Conservation (phyloP, 2,113 vertebrate species). For the Pachypanchax playfairii region DNA sequence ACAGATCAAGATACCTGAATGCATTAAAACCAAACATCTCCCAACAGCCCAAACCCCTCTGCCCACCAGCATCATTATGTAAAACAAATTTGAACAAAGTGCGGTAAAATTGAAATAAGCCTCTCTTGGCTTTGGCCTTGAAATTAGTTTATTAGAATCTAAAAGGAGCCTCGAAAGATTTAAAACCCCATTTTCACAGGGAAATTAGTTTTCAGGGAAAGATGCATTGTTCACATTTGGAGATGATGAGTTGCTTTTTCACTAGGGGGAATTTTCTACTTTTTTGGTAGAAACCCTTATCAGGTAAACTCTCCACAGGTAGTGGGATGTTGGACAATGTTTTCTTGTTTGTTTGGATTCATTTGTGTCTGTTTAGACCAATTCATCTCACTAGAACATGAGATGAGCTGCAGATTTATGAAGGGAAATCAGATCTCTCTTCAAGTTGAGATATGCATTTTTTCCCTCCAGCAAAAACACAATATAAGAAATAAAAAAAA, state of each 20-base stretch:
- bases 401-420: background rate
- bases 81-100: constrained; percentile 78
- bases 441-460: background rate
- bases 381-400: constrained; percentile 27
- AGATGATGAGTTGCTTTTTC: constrained; percentile 61
- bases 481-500: constrained; percentile 8
- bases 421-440: constrained; percentile 12
- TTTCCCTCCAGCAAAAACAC: background rate
- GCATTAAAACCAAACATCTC: constrained; percentile 46
- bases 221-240: constrained; percentile 58
- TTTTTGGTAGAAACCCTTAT: constrained; percentile 48
- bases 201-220: constrained; percentile 72
- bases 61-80: constrained; percentile 64
- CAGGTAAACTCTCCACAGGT: constrained; percentile 52
- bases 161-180: constrained; percentile 71
- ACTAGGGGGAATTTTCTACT: constrained; percentile 39
- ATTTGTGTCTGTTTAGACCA: constrained; percentile 40
- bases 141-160: constrained; percentile 78
- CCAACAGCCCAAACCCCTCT: background rate
- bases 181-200: constrained; percentile 74
- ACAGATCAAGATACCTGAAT: constrained; percentile 52
- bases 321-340: constrained; percentile 28
- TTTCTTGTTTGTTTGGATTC: constrained; percentile 50
- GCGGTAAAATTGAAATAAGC: constrained; percentile 69
- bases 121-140: constrained; percentile 42